phyloP scores from a whole-genome alignment of 1,140 invertebrate species.

The Hyles vespertilio region DNA sequence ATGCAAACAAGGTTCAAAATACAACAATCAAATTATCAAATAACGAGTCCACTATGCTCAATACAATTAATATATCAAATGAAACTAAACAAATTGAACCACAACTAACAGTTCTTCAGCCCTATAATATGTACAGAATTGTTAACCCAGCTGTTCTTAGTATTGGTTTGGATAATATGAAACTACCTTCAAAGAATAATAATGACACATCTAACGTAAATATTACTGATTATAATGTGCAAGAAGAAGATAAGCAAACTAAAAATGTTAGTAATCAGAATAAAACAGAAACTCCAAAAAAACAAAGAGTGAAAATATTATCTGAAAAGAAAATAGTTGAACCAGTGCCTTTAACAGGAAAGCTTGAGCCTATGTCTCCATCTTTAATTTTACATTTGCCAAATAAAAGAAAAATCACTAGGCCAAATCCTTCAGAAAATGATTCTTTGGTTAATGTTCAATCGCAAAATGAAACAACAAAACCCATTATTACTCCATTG shows the following conservation, averaged over 20 bases:
- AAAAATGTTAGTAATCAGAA: conserved; percentile 2
- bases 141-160: too few relatives aligned
- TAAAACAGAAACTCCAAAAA: conserved; percentile 27
- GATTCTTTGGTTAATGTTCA: not conserved
- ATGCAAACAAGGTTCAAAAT: too few relatives aligned
- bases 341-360: conserved; percentile 31
- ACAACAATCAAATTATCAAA: too few relatives aligned
- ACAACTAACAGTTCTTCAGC: not conserved
- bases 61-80: not conserved
- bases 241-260: not conserved
- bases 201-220: not conserved
- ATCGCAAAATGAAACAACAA: too few relatives aligned
- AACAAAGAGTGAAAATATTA: conserved; percentile 34
- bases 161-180: too few relatives aligned
- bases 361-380: conserved; percentile 42
- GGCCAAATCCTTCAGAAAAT: not conserved
- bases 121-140: too few relatives aligned
- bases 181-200: not conserved
- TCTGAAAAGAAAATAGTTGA: conserved; percentile 45
- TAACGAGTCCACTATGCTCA: too few relatives aligned
- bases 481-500: too few relatives aligned
- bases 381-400: conserved; percentile 30
- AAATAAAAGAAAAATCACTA: conserved; percentile 11
- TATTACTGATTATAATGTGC: conserved; percentile 1
- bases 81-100: not conserved